These are phyloP conservation scores for Rhynchonycteris naso DNA, from an alignment of 2,797 vertebrate species.

Conservation along the genomic window DNA sequence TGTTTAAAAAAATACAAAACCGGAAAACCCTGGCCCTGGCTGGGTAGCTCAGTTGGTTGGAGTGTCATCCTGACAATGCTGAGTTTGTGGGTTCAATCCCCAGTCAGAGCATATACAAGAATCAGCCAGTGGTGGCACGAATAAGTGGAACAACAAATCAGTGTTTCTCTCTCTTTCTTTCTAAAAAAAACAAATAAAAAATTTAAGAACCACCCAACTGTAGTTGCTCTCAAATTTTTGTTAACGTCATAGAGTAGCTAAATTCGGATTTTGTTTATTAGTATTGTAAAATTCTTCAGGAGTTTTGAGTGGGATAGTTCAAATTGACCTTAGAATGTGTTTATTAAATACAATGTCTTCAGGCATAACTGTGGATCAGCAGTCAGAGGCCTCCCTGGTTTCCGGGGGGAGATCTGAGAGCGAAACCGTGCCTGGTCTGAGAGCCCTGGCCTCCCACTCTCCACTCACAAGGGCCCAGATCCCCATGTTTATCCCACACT, in stretches of 20 bases:
- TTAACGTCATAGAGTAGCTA: background rate
- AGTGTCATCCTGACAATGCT: no score
- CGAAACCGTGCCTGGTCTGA: rapidly evolving
- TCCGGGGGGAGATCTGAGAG: background rate
- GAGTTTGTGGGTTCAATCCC: no score
- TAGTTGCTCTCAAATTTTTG: background rate
- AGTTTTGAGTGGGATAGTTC: conserved; percentile 47
- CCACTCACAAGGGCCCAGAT: background rate
- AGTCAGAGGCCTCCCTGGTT: background rate
- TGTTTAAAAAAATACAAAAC: background rate
- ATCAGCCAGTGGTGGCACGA: no score
- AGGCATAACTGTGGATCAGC: background rate
- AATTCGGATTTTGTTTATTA: conserved; percentile 58
- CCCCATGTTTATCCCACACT: background rate
- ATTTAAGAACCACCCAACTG: background rate
- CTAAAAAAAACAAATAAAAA: no score
- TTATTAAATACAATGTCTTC: conserved; percentile 22
- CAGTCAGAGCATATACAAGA: no score
- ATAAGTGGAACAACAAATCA: no score
- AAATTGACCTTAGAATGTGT: conserved; percentile 12
- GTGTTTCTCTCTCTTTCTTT: no score
- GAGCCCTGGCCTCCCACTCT: background rate
- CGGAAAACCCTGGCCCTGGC: no score
- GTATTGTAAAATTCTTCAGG: conserved; percentile 63
- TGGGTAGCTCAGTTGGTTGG: no score